Conservation (phyloP, 2,113 vertebrate species). For the Struthidea cinerea region DNA sequence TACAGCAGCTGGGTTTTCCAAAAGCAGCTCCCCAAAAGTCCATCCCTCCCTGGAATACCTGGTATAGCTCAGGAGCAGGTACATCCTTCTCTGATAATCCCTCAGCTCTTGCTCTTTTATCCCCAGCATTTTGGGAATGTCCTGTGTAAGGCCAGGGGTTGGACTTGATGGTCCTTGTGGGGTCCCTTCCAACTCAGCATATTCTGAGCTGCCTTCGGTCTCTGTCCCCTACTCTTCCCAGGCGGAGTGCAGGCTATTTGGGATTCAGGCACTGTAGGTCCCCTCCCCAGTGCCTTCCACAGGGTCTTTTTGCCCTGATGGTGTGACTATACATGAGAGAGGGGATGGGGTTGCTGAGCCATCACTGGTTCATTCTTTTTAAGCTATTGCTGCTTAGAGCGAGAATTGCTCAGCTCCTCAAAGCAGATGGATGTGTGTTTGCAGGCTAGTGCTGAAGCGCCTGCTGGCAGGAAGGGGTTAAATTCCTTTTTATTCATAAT, state of each 20-base stretch:
- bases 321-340: neutral
- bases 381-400: neutral
- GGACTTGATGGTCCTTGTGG: neutral
- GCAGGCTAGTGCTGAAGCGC: neutral
- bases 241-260: neutral
- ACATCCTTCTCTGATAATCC: neutral
- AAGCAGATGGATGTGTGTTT: neutral
- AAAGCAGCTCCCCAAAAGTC: neutral
- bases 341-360: neutral
- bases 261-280: neutral
- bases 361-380: neutral
- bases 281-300: accelerated
- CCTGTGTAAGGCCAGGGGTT: neutral
- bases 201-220: neutral
- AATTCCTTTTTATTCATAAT: slow-evolving; percentile 41
- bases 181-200: neutral
- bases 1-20: neutral
- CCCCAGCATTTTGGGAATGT: neutral
- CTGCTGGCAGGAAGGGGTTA: slow-evolving; percentile 57
- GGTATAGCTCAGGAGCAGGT: accelerated
- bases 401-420: neutral
- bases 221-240: accelerated
- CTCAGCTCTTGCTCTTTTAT: neutral
- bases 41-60: neutral
- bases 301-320: neutral